These are phyloP conservation scores for Drosophila paulistorum DNA, from an alignment of 1,140 invertebrate species.

Conservation along the genomic window DNA sequence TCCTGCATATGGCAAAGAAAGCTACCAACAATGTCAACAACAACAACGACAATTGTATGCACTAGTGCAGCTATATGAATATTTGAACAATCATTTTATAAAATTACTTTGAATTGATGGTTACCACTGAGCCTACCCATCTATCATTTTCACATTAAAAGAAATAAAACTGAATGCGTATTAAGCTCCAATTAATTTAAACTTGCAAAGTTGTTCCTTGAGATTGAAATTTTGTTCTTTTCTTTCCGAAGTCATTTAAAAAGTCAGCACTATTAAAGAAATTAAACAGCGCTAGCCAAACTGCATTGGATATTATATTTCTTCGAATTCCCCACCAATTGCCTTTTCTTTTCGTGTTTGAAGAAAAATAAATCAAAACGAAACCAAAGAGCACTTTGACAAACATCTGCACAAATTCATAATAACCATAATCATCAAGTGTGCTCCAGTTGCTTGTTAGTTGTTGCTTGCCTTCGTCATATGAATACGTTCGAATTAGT, in stretches of 20 bases:
- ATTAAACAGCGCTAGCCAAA: no score
- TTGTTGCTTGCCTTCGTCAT: neutral
- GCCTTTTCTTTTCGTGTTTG: no score
- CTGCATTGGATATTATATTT: no score
- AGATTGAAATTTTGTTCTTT: no score
- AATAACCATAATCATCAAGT: conserved; percentile 3
- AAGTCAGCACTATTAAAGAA: no score
- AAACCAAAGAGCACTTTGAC: neutral
- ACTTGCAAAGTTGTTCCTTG: no score
- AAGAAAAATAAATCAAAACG: no score
- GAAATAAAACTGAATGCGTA: conserved; percentile 4
- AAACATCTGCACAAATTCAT: neutral
- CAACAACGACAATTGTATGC: conserved; percentile 13
- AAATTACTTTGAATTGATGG: neutral
- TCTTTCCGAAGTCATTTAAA: no score
- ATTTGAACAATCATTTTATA: neutral
- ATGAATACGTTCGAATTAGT: neutral
- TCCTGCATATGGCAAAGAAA: no score
- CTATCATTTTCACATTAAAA: conserved; percentile 24
- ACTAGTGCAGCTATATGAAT: neutral
- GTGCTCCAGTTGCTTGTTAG: neutral
- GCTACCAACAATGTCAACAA: neutral
- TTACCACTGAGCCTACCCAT: conserved; percentile 9
- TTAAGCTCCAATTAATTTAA: no score
- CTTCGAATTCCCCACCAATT: no score